Evolutionary conservation across 2,797 vertebrate species (phyloP), one percentile per base, ranked within the genome.

Genomic region (Danio albolineatus): DNA sequence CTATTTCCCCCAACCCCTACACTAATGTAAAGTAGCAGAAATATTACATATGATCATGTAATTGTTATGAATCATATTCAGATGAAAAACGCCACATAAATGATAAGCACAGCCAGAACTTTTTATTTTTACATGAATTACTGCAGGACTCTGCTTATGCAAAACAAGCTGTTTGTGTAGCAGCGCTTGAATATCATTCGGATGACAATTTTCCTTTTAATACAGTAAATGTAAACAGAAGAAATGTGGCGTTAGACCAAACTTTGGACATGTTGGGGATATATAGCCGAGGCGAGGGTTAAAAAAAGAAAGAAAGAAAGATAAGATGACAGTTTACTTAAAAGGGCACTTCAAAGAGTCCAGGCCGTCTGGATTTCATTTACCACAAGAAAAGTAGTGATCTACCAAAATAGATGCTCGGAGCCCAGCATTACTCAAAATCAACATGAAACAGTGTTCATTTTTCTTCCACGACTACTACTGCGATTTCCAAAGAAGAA

Each of bases 121-220:
- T 1, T 1, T 56, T 56, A 9, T 19, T 54, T 17, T 10, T 0
- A 5, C 21, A 56, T 1, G 1, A 4, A 54, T 19, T 21, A 64
- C 8, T 5, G 10, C 54, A 73, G 2, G 41, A 44, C 9, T 5
- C 54, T 10, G 16, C 10, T 51, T 13, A 83, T 85, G 65, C 84
- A 83, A 83, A 79, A 43, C 54, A 48, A 51, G 44, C 3, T 39
- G 7, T 59, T 51, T 39, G 54, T n/a, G 10, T 38, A 8, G 17
- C 56, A 62, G 12, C 44, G 39, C 71, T 13, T 41, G 36, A 60
- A 80, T 13, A 19, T 14, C 10, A 76, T 75, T 80, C 80, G 79
- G 7, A 41, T 62, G 39, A 4, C 21, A 28, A 51, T 67, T 75
- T 75, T 70, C 72, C 7, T 28, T 70, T 17, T 53, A 14, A 54